phyloP scores from a whole-genome alignment of 2,797 vertebrate species.

The Acrossocheilus fasciatus region DNA sequence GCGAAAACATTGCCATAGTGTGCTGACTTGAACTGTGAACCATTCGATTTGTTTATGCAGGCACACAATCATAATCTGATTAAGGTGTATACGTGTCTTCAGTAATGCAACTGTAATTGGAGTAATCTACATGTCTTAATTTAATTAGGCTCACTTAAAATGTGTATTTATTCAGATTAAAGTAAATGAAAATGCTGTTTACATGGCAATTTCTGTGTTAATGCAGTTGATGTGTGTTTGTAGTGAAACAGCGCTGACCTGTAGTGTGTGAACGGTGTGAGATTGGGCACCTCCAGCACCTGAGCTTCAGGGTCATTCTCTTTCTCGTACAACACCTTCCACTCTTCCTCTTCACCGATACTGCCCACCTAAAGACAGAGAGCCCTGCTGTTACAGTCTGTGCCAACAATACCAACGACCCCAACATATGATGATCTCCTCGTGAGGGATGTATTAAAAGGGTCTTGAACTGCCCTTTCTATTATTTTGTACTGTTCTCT shows the following conservation, averaged over 20 bases:
- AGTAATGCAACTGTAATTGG: constrained; percentile 35
- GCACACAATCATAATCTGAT: constrained; percentile 24
- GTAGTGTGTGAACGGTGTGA: constrained; percentile 93
- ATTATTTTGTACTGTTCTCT: too few species aligned
- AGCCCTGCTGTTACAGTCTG: background rate
- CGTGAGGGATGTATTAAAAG: background rate
- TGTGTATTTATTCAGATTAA: constrained; percentile 8
- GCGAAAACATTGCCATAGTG: background rate
- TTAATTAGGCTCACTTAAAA: constrained; percentile 30
- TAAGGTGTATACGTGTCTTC: constrained; percentile 11
- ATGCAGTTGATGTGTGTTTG: background rate
- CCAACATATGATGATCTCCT: background rate
- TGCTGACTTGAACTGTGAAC: constrained; percentile 9
- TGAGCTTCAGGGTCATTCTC: constrained; percentile 90
- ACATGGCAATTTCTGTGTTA: background rate
- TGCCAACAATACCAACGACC: background rate
- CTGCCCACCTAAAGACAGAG: constrained; percentile 76
- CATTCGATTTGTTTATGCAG: constrained; percentile 14
- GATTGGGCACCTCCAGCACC: constrained; percentile 87
- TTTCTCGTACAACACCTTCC: constrained; percentile 86
- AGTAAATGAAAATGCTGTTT: constrained; percentile 34
- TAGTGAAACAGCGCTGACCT: constrained; percentile 79
- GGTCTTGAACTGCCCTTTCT: too few species aligned
- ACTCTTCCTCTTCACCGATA: constrained; percentile 85
- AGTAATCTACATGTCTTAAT: constrained; percentile 38